A percentile compares a stretch with the other conserved stretches of the same genome.
Conservation (phyloP, 2,888 invertebrate species). For the Drymonia ruficornis region DNA sequence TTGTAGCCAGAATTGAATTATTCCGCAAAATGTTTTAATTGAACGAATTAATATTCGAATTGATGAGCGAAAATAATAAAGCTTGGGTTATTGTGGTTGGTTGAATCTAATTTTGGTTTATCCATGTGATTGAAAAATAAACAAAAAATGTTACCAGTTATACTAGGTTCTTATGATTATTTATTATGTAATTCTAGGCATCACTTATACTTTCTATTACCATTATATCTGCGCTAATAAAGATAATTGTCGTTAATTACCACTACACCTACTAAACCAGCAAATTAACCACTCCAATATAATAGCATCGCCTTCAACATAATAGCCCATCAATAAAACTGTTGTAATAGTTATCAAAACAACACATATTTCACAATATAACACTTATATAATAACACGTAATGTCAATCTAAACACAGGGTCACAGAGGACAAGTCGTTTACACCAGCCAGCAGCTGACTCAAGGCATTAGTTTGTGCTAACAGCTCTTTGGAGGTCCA, state of each 20-base stretch:
- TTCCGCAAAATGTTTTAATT: not conserved
- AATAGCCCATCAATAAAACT: conserved; percentile 5
- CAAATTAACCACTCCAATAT: not conserved
- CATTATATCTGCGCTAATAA: not conserved
- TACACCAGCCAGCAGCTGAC: conserved; percentile 28
- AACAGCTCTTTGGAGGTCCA: conserved; percentile 47
- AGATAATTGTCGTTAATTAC: not conserved
- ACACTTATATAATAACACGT: conserved; percentile 14
- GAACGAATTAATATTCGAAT: not conserved
- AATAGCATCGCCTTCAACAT: no score
- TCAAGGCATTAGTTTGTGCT: conserved; percentile 40
- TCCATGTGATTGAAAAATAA: not conserved
- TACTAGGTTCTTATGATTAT: no score
- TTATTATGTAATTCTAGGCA: no score
- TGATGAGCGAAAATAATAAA: not conserved
- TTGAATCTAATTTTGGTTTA: not conserved
- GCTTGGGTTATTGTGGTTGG: not conserved
- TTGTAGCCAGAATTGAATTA: not conserved
- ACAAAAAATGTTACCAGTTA: no score
- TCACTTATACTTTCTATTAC: no score
- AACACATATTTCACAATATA: conserved; percentile 24
- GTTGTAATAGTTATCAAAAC: conserved; percentile 9
- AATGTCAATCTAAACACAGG: conserved; percentile 18
- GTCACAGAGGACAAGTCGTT: conserved; percentile 29
- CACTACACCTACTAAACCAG: not conserved